These are phyloP conservation scores for Geodia barretti DNA, from an alignment of 37 sponge, comb jelly and placozoan species.

Conservation along the genomic window DNA sequence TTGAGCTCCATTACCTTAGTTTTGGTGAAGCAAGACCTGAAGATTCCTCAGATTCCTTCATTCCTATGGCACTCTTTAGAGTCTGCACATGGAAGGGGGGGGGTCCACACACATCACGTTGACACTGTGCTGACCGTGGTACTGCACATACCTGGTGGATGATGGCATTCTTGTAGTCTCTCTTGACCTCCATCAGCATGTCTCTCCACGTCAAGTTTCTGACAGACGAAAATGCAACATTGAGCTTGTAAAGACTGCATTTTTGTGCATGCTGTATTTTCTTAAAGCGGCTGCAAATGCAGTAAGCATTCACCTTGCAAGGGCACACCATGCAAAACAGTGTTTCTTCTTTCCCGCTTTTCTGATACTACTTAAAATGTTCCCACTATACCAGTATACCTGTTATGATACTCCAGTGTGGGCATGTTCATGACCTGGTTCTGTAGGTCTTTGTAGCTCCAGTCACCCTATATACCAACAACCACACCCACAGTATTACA, in stretches of 20 bases:
- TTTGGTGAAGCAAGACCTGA: constrained; percentile 66
- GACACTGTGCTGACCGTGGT: not conserved
- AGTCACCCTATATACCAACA: constrained; percentile 61
- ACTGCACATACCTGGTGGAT: constrained; percentile 69
- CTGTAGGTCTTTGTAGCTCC: constrained; percentile 73
- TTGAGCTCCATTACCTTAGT: constrained; percentile 18
- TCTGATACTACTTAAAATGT: too few species aligned
- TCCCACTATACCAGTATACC: not conserved
- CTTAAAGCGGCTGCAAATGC: too few species aligned
- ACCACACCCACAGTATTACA: constrained; percentile 9
- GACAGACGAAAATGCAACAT: too few species aligned
- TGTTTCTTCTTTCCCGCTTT: too few species aligned
- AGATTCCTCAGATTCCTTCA: constrained; percentile 52
- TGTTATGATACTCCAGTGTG: constrained; percentile 93
- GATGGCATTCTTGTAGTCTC: constrained; percentile 83
- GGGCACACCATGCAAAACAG: too few species aligned
- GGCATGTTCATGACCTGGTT: constrained; percentile 72
- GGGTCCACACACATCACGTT: too few species aligned
- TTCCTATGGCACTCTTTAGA: constrained; percentile 72
- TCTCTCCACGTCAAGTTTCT: constrained; percentile 88
- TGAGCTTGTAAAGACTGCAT: too few species aligned
- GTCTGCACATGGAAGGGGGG: constrained; percentile 30
- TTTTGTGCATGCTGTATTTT: too few species aligned
- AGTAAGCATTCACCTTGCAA: too few species aligned
- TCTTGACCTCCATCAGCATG: constrained; percentile 90